These are phyloP conservation scores for Ptychobarbus kaznakovi DNA, from an alignment of 2,797 vertebrate species.

Conservation along the genomic window DNA sequence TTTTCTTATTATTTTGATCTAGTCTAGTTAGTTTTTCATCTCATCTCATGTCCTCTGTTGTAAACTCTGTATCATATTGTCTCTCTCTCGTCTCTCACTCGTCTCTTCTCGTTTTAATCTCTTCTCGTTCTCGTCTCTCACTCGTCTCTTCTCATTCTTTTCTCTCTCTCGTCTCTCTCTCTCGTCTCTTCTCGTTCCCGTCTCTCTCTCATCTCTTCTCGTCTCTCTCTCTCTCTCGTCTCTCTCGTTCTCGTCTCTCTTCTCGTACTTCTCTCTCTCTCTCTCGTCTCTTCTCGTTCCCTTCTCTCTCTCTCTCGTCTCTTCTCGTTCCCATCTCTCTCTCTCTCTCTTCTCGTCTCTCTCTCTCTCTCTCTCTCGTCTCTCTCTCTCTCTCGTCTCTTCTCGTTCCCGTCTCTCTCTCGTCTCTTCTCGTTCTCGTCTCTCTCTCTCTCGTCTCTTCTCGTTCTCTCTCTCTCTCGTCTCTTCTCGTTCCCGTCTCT, in stretches of 20 bases:
- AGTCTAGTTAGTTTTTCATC: background rate
- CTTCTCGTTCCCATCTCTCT: too few relatives aligned
- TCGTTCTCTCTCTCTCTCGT: background rate
- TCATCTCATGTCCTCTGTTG: background rate
- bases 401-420: background rate
- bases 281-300: background rate
- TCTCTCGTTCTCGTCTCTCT: too few relatives aligned
- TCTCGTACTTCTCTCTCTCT: too few relatives aligned
- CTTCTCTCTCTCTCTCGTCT: background rate
- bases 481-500: background rate
- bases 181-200: background rate
- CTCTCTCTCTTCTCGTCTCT: too few relatives aligned
- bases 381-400: background rate
- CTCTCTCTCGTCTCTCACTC: background rate
- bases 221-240: background rate
- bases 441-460: background rate
- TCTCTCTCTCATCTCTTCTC: background rate
- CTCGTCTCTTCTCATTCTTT: background rate
- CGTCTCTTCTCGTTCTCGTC: background rate
- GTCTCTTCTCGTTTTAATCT: background rate
- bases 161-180: background rate
- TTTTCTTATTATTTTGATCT: fast-evolving
- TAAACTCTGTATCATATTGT: background rate
- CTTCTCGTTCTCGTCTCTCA: background rate
- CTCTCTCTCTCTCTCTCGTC: too few relatives aligned